Percentiles rank a stretch among this genome's conserved stretches.
Evolutionary conservation across 2,113 vertebrate species (phyloP).

Genomic region (Antennarius striatus): DNA sequence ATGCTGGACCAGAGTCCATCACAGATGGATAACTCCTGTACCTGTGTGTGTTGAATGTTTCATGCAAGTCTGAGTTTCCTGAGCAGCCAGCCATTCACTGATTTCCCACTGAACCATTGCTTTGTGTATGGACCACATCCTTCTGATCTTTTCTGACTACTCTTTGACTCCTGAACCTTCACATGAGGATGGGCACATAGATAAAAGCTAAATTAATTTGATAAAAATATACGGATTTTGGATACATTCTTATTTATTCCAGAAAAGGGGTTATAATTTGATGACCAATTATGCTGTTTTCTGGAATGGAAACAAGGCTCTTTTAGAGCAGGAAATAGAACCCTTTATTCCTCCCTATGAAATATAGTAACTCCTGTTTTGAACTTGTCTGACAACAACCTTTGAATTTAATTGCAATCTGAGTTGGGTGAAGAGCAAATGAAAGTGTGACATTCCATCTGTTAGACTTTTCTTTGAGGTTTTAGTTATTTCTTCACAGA

Average conservation of each 20-base stretch:
- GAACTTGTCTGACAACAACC: too few relatives aligned
- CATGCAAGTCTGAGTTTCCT: neutral
- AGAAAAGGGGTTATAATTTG: conserved; percentile 54
- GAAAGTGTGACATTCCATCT: too few relatives aligned
- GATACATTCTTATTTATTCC: conserved; percentile 20
- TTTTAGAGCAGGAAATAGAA: too few relatives aligned
- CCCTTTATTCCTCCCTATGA: too few relatives aligned
- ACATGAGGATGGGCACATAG: too few relatives aligned
- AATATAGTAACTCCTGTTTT: too few relatives aligned
- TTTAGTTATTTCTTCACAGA: neutral
- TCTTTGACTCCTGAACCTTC: neutral
- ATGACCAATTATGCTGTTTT: conserved; percentile 9
- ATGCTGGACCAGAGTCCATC: conserved; percentile 22
- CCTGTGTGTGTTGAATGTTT: neutral
- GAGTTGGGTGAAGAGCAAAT: too few relatives aligned
- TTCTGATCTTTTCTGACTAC: neutral
- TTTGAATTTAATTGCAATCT: too few relatives aligned
- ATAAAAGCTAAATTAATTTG: too few relatives aligned
- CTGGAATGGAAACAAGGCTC: too few relatives aligned
- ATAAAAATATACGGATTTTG: too few relatives aligned
- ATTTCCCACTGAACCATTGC: conserved; percentile 5
- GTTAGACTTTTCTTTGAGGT: neutral
- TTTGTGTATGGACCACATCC: neutral
- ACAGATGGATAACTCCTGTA: neutral
- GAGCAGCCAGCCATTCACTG: neutral